phyloP scores from a whole-genome alignment of 2,888 invertebrate genomes.

The Blomia tropicalis region DNA sequence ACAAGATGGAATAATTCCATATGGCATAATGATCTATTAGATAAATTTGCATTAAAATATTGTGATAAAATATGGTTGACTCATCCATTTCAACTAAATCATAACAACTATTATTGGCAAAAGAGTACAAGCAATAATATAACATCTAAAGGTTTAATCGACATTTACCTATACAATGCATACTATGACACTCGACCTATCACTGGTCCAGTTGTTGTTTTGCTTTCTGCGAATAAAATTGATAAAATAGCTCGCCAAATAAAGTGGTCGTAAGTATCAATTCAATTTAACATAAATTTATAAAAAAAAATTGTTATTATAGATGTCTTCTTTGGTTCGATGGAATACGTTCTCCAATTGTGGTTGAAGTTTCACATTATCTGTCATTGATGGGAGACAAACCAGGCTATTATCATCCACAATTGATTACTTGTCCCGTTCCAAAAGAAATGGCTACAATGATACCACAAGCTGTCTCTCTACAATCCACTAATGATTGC shows the following conservation, averaged over 20 bases:
- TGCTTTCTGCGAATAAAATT: background rate
- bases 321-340: slow-evolving; percentile 18
- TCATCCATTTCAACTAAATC: background rate
- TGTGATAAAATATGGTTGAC: background rate
- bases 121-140: background rate
- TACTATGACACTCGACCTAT: slow-evolving; percentile 17
- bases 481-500: background rate
- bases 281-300: background rate
- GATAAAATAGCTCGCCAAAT: background rate
- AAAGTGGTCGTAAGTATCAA: background rate
- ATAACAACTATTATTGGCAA: background rate
- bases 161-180: slow-evolving; percentile 11
- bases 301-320: background rate
- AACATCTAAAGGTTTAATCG: background rate
- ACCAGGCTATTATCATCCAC: background rate
- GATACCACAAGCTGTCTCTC: slow-evolving; percentile 3
- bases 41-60: too few species aligned
- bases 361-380: background rate
- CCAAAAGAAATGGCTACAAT: background rate
- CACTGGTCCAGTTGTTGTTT: background rate
- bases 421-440: slow-evolving; percentile 12
- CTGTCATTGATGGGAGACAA: background rate
- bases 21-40: background rate
- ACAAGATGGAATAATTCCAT: background rate
- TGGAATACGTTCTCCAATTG: background rate